A percentile compares a stretch with the other conserved stretches of the same genome.
Conservation (phyloP, 2,797 vertebrate species). For the Phalloptychus januarius region DNA sequence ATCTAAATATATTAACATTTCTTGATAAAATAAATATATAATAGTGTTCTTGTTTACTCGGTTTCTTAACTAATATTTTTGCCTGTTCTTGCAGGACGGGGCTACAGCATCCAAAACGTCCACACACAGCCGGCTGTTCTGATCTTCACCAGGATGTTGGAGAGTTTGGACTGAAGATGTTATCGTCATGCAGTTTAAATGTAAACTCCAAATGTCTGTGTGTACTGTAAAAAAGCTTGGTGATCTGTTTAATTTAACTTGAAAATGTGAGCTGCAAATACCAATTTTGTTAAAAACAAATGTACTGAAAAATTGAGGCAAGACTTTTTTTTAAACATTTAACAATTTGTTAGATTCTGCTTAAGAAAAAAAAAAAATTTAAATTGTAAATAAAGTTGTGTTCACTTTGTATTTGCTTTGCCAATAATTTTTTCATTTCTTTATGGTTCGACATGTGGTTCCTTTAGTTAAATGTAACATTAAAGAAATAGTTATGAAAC, state of each 20-base stretch:
- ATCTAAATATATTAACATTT: neutral
- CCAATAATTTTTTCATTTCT: neutral
- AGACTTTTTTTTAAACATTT: neutral
- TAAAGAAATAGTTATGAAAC: neutral
- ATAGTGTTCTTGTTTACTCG: neutral
- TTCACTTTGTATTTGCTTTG: constrained; percentile 1
- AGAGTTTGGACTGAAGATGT: constrained; percentile 42
- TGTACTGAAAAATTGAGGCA: neutral
- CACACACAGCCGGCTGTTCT: constrained; percentile 74
- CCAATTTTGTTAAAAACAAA: neutral
- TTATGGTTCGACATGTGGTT: neutral
- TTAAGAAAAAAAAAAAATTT: neutral
- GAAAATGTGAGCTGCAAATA: constrained; percentile 28
- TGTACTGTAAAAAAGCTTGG: neutral
- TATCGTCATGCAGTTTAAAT: neutral
- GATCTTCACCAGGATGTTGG: constrained; percentile 73
- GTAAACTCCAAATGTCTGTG: neutral
- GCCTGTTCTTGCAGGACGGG: constrained; percentile 63
- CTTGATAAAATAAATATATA: no score
- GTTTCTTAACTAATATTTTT: neutral
- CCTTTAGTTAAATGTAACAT: neutral
- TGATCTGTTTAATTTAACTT: no score
- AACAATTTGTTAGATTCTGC: neutral
- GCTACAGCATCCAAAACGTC: constrained; percentile 78
- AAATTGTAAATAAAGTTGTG: constrained; percentile 38